Conservation (phyloP, 1,140 invertebrate species). For the Lucilia sericata region DNA sequence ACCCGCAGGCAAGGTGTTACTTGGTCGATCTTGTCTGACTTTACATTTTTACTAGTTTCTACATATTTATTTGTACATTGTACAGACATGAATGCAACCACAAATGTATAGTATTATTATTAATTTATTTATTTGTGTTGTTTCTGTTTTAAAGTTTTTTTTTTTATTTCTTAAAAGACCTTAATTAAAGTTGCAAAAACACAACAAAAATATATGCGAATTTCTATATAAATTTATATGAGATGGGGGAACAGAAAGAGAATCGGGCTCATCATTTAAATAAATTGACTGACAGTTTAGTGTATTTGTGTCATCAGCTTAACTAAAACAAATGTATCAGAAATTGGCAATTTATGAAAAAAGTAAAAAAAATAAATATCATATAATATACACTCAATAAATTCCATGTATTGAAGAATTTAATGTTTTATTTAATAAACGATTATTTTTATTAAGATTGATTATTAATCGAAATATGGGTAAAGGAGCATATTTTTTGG, state of each 20-base stretch:
- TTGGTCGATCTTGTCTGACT: no score
- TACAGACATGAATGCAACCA: neutral
- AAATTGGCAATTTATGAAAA: neutral
- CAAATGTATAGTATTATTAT: conserved; percentile 1
- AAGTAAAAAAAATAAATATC: no score
- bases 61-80: no score
- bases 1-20: no score
- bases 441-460: no score
- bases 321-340: neutral
- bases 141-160: neutral
- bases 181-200: conserved; percentile 20
- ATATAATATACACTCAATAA: no score
- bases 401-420: no score
- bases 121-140: neutral
- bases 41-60: no score
- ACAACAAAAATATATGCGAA: neutral
- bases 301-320: neutral
- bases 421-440: no score
- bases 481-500: no score
- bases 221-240: neutral
- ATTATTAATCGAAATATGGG: no score
- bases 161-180: conserved; percentile 15
- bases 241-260: neutral
- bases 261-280: neutral
- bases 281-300: neutral